phyloP scores from a whole-genome alignment of 2,888 invertebrate species.

The Heterodera filipjevi region DNA sequence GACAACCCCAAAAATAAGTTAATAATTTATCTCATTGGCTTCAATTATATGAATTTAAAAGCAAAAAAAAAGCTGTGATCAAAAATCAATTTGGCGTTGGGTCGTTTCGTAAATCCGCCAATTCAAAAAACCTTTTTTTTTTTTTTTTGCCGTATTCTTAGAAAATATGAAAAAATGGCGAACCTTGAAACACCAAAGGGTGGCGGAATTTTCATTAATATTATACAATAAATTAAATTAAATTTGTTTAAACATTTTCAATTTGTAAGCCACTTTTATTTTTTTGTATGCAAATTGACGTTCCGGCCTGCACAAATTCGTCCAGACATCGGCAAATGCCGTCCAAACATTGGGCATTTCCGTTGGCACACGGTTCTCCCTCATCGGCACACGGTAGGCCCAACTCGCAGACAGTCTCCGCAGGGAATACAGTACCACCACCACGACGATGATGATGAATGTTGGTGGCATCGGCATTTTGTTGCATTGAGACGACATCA shows the following conservation, averaged over 20 bases:
- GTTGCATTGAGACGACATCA: background rate
- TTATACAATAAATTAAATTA: no score
- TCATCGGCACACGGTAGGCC: constrained; percentile 54
- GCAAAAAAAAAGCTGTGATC: no score
- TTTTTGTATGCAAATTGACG: constrained; percentile 37
- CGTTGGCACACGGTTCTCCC: constrained; percentile 57
- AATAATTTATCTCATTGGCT: no score
- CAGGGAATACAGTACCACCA: background rate
- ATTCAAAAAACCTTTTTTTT: no score
- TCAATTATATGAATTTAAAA: no score
- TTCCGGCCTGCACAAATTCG: constrained; percentile 44
- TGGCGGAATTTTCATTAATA: no score
- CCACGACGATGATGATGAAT: background rate
- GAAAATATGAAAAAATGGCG: no score
- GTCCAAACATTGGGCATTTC: constrained; percentile 39
- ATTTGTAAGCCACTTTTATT: constrained; percentile 39
- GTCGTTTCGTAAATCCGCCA: no score
- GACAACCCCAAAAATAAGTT: background rate
- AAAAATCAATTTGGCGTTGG: no score
- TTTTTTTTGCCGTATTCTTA: no score
- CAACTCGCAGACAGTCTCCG: constrained; percentile 28
- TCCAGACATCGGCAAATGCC: constrained; percentile 42
- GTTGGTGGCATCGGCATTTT: background rate
- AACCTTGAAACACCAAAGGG: no score
- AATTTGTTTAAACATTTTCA: constrained; percentile 14